phyloP scores from a whole-genome alignment of 2,888 invertebrate species.

The Tetragonula carbonaria region DNA sequence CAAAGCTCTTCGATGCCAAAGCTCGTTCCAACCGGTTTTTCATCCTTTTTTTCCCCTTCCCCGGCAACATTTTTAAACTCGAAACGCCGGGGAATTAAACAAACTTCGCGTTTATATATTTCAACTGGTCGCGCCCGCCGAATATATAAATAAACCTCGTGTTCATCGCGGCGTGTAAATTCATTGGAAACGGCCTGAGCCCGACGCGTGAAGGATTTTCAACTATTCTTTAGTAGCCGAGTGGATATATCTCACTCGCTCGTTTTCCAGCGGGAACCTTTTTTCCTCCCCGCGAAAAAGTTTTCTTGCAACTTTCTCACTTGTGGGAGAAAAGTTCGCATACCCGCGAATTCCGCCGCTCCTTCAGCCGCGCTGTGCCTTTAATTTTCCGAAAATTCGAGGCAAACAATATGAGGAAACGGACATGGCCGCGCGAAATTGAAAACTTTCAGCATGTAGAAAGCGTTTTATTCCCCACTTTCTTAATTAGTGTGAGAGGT shows the following conservation, averaged over 20 bases:
- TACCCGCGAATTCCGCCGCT: not conserved
- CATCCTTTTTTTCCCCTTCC: not conserved
- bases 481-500: not conserved
- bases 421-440: not conserved
- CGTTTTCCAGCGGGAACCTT: slow-evolving; percentile 7
- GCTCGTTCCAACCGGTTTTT: slow-evolving; percentile 4
- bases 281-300: not conserved
- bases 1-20: slow-evolving; percentile 9
- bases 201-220: slow-evolving; percentile 6
- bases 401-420: slow-evolving; percentile 7
- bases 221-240: not conserved
- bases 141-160: slow-evolving; percentile 16
- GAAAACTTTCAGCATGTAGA: not conserved
- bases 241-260: not conserved
- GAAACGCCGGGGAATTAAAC: slow-evolving; percentile 6
- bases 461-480: not conserved
- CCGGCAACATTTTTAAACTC: not conserved
- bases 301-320: slow-evolving; percentile 8
- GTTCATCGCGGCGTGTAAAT: not conserved
- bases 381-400: slow-evolving; percentile 10
- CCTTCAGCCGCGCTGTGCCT: not conserved
- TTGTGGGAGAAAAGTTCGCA: slow-evolving; percentile 4
- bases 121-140: not conserved
- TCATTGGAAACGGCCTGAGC: not conserved
- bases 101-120: slow-evolving; percentile 7